phyloP scores from a whole-genome alignment of 2,888 invertebrate genomes.

The Lithophane ornitopus region DNA sequence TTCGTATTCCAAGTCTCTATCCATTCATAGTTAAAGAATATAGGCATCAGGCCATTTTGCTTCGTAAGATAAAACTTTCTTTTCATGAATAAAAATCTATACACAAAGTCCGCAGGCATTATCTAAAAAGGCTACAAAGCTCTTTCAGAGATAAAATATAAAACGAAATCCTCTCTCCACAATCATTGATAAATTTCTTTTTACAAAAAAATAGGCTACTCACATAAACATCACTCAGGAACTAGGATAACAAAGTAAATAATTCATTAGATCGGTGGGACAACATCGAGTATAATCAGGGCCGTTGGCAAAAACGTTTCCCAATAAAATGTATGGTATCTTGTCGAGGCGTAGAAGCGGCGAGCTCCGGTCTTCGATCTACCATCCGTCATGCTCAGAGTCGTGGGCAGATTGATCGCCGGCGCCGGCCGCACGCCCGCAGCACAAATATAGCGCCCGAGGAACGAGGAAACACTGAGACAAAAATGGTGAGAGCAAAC shows the following conservation, averaged over 20 bases:
- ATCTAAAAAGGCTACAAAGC: slow-evolving; percentile 55
- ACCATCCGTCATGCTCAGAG: slow-evolving; percentile 87
- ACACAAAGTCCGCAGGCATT: slow-evolving; percentile 52
- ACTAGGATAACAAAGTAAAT: slow-evolving; percentile 78
- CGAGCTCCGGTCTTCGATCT: slow-evolving; percentile 73
- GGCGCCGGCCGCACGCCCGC: slow-evolving; percentile 76
- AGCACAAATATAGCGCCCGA: slow-evolving; percentile 74
- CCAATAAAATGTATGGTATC: slow-evolving; percentile 81
- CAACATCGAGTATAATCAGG: slow-evolving; percentile 78
- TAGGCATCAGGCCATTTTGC: slow-evolving; percentile 34
- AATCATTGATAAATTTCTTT: slow-evolving; percentile 60
- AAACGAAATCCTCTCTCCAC: slow-evolving; percentile 46
- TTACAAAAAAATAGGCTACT: slow-evolving; percentile 65
- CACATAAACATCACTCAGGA: slow-evolving; percentile 76
- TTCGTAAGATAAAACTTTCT: slow-evolving; percentile 49
- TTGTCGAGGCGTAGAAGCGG: slow-evolving; percentile 73
- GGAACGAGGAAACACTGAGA: slow-evolving; percentile 81
- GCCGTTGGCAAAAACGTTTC: slow-evolving; percentile 72
- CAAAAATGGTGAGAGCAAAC: slow-evolving; percentile 89
- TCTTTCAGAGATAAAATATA: slow-evolving; percentile 47
- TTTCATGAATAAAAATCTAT: slow-evolving; percentile 55
- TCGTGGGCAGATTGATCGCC: slow-evolving; percentile 86
- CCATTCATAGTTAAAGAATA: slow-evolving; percentile 50
- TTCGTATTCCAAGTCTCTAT: slow-evolving; percentile 20
- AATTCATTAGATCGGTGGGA: slow-evolving; percentile 81